A percentile compares a stretch with the other conserved stretches of the same genome.
These are phyloP conservation scores for Drosophila buzzatii DNA, from an alignment of 2,888 invertebrate genomes.

Conservation along the genomic window DNA sequence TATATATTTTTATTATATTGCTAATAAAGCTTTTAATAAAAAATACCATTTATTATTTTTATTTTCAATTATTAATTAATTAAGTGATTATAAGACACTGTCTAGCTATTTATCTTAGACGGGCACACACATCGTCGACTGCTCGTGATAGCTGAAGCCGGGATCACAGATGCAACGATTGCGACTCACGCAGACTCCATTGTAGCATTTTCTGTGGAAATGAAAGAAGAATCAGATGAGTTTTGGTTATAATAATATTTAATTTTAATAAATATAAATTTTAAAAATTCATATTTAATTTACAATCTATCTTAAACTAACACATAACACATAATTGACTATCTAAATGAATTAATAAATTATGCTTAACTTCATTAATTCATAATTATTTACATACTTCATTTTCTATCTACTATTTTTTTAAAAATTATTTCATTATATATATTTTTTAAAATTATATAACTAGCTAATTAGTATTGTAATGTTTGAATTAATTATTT, in stretches of 20 bases:
- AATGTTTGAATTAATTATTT: too few relatives aligned
- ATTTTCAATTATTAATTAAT: not conserved
- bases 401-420: too few relatives aligned
- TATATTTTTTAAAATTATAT: too few relatives aligned
- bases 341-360: too few relatives aligned
- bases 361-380: too few relatives aligned
- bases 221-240: too few relatives aligned
- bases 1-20: not conserved
- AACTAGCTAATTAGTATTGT: too few relatives aligned
- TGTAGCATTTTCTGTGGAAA: constrained; percentile 78
- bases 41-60: not conserved
- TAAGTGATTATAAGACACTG: not conserved
- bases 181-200: constrained; percentile 83
- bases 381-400: too few relatives aligned
- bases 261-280: not conserved
- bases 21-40: not conserved
- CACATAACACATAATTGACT: too few relatives aligned
- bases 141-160: constrained; percentile 83
- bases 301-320: too few relatives aligned
- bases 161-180: constrained; percentile 84
- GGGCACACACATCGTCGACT: constrained; percentile 81
- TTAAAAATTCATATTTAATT: too few relatives aligned
- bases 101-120: constrained; percentile 29
- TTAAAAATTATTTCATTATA: too few relatives aligned
- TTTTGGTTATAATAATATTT: not conserved